Base-by-base conservation (phyloP, 2,797 vertebrate genomes). In the Ispidina picta region DNA sequence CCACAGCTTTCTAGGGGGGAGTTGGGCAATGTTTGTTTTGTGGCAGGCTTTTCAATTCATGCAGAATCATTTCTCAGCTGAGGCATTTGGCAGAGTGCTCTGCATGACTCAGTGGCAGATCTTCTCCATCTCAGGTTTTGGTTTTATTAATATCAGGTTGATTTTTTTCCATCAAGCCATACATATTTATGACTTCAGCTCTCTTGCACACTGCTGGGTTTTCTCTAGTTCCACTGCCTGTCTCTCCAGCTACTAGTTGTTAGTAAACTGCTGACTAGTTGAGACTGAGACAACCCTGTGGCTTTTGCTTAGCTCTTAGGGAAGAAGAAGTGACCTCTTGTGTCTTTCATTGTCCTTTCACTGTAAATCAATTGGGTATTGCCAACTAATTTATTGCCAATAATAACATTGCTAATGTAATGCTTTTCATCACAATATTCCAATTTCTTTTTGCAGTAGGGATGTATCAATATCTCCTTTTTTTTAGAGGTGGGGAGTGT, bases 91-190 rank as follows among this genome's bases (percentile, higher is more conserved):
- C 80, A 74, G 64, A 37, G 35, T 23, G 21, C 16, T 79, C 68
- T 84, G 58, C 37, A 26, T 93, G 93, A 95, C 60, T 95, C 93
- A 95, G 86, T 14, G 26, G 85, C 54, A 80, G 77, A 76, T 76
- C 64, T 81, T 85, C 77, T 74, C 63, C 63, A 81, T 78, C 76
- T 91, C 71, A 89, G 55, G 86, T 60, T 88, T 65, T 76, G 65
- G 48, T 59, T 88, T 44, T 83, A 92, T 92, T 95, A 93, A 63
- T 90, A 91, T 62, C 64, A 68, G 54, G 37, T 64, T 93, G 93
- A 86, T 73, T 93, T 95, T 48, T 95, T 88, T 58, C 74, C 81
- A 65, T 19, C 22, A 93, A 79, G 33, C 74, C 46, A 82, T 77
- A 54, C 56, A 71, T 71, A 91, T 81, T 90, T 70, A 72, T 86